Percentiles rank a stretch among this genome's conserved stretches.
phyloP scores from a whole-genome alignment of 2,113 vertebrate species.

The Antechinus flavipes region DNA sequence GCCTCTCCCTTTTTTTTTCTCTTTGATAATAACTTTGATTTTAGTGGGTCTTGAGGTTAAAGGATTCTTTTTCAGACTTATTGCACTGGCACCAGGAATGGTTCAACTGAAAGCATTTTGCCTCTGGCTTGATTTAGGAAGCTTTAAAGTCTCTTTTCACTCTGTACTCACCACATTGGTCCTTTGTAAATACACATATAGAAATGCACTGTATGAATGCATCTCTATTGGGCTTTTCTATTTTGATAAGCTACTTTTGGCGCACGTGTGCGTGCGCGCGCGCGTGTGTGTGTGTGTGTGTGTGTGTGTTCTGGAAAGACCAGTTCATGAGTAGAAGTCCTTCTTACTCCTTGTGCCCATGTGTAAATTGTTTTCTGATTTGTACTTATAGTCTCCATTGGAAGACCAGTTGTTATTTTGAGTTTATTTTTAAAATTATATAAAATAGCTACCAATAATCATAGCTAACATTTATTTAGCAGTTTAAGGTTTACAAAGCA shows the following conservation, averaged over 20 bases:
- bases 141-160: slow-evolving; percentile 53
- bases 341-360: background rate
- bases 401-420: slow-evolving; percentile 6
- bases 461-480: background rate
- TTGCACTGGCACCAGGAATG: slow-evolving; percentile 31
- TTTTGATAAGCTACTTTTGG: background rate
- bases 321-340: background rate
- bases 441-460: background rate
- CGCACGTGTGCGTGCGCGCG: too few relatives aligned
- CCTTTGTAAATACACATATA: slow-evolving; percentile 24
- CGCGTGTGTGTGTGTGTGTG: background rate
- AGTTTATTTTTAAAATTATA: background rate
- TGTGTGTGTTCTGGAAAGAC: background rate
- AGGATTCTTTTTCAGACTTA: slow-evolving; percentile 48
- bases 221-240: background rate
- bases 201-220: background rate
- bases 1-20: slow-evolving; percentile 13
- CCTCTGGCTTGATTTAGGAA: slow-evolving; percentile 44
- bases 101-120: slow-evolving; percentile 50
- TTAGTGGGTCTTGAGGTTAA: slow-evolving; percentile 8
- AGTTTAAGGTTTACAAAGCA: background rate
- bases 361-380: background rate
- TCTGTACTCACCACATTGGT: background rate
- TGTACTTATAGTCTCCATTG: background rate
- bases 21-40: slow-evolving; percentile 58